phyloP scores from a whole-genome alignment of 2,113 vertebrate genomes.

The Anolis sagrei region DNA sequence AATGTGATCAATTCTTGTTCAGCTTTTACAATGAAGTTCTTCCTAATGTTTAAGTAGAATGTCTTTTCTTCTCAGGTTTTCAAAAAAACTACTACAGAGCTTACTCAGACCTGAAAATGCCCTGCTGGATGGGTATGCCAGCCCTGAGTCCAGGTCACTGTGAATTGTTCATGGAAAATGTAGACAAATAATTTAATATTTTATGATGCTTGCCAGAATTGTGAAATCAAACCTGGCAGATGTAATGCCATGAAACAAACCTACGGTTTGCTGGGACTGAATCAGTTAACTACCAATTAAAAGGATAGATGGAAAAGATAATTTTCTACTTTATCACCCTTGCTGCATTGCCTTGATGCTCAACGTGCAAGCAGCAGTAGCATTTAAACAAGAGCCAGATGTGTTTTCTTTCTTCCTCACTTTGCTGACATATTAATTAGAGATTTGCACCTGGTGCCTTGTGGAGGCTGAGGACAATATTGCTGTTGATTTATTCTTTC shows the following conservation, averaged over 20 bases:
- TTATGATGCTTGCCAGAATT: neutral
- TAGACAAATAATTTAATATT: neutral
- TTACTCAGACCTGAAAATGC: neutral
- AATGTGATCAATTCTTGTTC: no score
- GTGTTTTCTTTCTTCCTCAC: conserved; percentile 42
- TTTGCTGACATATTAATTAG: conserved; percentile 52
- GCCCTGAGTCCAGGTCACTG: neutral
- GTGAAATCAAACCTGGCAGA: neutral
- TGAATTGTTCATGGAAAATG: neutral
- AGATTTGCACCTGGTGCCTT: conserved; percentile 61
- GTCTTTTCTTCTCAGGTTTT: neutral
- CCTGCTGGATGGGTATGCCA: neutral
- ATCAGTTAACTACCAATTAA: neutral
- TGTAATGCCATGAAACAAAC: neutral
- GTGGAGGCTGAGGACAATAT: conserved; percentile 37
- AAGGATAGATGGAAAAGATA: neutral
- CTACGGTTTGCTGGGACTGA: neutral
- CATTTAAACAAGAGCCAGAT: conserved; percentile 53
- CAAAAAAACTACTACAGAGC: neutral
- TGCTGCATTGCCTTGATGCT: neutral
- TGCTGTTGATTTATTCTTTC: conserved; percentile 39
- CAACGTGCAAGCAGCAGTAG: neutral
- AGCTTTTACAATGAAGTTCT: no score
- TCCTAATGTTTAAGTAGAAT: no score
- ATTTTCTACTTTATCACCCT: conserved; percentile 3